Evolutionary conservation across 2,888 invertebrate species (phyloP).

Genomic region (Pristionchus arcanus): DNA sequence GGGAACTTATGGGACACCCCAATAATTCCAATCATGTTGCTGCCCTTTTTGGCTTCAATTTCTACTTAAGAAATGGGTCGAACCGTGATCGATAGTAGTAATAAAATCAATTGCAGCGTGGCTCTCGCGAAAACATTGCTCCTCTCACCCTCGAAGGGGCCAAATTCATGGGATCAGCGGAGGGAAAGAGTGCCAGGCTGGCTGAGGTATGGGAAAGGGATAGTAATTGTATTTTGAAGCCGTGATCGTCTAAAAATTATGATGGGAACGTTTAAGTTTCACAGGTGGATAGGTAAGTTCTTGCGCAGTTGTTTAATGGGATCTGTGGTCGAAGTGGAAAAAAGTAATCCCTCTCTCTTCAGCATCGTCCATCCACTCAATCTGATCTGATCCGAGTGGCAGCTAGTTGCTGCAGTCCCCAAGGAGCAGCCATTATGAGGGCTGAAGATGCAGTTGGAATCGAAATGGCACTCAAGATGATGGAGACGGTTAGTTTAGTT

Average conservation of each 20-base stretch:
- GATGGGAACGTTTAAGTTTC: background rate
- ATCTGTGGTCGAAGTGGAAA: no score
- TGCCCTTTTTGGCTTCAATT: background rate
- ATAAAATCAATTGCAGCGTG: background rate
- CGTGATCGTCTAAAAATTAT: background rate
- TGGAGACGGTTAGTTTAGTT: background rate
- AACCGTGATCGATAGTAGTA: background rate
- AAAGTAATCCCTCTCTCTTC: background rate
- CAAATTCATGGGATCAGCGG: background rate
- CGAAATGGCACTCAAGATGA: background rate
- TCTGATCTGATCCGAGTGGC: slow-evolving; percentile 4
- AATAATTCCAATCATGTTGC: no score
- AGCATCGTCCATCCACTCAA: slow-evolving; percentile 46
- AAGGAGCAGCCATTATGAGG: background rate
- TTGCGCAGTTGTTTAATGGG: no score
- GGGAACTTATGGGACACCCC: no score
- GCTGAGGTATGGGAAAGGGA: slow-evolving; percentile 34
- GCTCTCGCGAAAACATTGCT: slow-evolving; percentile 42
- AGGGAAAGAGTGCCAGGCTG: slow-evolving; percentile 16
- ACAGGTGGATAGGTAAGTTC: no score
- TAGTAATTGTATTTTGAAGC: no score
- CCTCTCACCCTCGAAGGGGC: slow-evolving; percentile 48
- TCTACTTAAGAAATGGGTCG: background rate
- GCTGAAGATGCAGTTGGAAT: background rate
- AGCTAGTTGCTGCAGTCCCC: background rate